A percentile compares a stretch with the other conserved stretches of the same genome.
phyloP scores from a whole-genome alignment of 2,888 invertebrate species.

The Oasisia sp. region DNA sequence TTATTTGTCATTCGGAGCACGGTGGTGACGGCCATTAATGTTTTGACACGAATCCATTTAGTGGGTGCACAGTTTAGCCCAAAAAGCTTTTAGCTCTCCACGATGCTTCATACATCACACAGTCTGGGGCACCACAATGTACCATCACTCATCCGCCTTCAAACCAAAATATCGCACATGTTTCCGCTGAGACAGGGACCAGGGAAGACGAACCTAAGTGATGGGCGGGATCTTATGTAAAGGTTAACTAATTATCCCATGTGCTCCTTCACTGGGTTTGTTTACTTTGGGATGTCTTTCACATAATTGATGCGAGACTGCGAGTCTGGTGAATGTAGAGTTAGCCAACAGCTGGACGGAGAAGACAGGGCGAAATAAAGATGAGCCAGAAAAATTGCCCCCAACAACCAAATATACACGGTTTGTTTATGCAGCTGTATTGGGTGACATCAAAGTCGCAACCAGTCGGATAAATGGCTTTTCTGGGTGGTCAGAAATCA shows the following conservation, averaged over 20 bases:
- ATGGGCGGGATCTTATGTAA: neutral
- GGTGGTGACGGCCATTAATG: neutral
- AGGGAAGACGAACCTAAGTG: neutral
- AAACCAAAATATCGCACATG: neutral
- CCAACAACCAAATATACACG: neutral
- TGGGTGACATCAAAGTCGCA: neutral
- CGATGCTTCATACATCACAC: neutral
- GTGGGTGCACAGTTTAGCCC: neutral
- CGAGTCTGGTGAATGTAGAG: neutral
- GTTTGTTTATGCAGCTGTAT: neutral
- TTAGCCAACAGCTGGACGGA: neutral
- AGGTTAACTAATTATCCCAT: constrained; percentile 17
- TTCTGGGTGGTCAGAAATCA: neutral
- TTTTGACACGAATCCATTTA: neutral
- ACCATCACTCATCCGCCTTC: neutral
- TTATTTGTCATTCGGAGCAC: neutral
- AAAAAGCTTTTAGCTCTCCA: neutral
- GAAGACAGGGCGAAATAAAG: neutral
- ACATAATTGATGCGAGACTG: neutral
- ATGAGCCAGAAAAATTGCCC: constrained; percentile 6
- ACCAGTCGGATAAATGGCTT: neutral
- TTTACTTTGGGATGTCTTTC: neutral
- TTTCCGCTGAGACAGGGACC: neutral
- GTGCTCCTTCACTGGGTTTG: neutral
- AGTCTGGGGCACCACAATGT: neutral